Evolutionary conservation across 2,113 vertebrate genomes (phyloP), one percentile per base, ranked within the genome.

Genomic region (Austrofundulus limnaeus): DNA sequence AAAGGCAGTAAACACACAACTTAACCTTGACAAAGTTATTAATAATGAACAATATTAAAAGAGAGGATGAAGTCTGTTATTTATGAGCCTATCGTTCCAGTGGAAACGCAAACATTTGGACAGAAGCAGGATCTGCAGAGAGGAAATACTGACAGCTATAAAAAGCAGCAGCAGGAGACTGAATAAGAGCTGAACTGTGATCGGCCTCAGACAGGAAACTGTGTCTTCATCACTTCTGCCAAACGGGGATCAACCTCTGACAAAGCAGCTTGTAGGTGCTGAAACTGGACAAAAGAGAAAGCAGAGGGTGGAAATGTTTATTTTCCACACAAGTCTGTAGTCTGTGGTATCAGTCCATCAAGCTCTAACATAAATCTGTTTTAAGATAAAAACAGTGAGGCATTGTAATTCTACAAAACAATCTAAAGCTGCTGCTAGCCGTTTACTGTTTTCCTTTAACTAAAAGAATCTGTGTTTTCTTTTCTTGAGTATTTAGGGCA

Each of bases 211-310:
- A 79, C 88, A 57, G 93, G 93, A 86, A 94, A 93, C 68, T 78
- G 77, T 74, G 91, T 92, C 59, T 90, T 90, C 70, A 98, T 78
- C 53, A 81, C 70, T 43, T 89, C 92, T 81, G 94, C 94, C 81
- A 96, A 81, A 2, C 84, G 75, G 52, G 92, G 92, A 83, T 97
- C 92, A 75, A 92, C 86, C 71, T 96, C 92, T 42, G 79, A 90
- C 65, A 99, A 79, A 21, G 93, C 76, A 72, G 82, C 81, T 38
- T 94, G 82, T 61, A 99, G 93, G 81, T 89, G 92, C 81, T 94
- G 83, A 73, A 97, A 93, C 97, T 99, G 66, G n/a, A 84, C 34
- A 51, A 65, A 70, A 64, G 52, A 68, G 38, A 41, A 73, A 48
- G 16, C 53, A 42, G 7, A 41, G 63, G 50, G 24, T 75, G 75